Conservation (phyloP, 1,140 invertebrate species). For the Camponotus vicinus region DNA sequence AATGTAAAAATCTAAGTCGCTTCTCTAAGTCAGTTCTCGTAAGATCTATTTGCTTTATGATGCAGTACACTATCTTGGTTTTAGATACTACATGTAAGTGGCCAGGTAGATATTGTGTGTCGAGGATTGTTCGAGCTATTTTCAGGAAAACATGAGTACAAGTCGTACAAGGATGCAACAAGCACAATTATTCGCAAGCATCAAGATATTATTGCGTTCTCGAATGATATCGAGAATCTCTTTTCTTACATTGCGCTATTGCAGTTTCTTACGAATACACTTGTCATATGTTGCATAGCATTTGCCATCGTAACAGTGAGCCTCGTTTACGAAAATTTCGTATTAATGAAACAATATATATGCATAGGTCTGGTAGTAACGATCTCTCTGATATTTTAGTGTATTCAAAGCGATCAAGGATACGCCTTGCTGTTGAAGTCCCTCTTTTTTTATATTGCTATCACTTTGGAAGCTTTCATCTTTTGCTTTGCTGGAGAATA, state of each 20-base stretch:
- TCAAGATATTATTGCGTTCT: slow-evolving; percentile 33
- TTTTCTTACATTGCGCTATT: slow-evolving; percentile 47
- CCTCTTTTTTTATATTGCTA: slow-evolving; percentile 42
- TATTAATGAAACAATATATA: neutral
- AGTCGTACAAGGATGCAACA: neutral
- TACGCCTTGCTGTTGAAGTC: slow-evolving; percentile 18
- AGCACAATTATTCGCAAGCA: slow-evolving; percentile 13
- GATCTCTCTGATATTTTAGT: neutral
- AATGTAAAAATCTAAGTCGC: too few relatives aligned
- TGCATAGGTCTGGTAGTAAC: neutral
- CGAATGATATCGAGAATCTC: slow-evolving; percentile 21
- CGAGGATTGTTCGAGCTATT: slow-evolving; percentile 26
- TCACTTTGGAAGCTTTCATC: slow-evolving; percentile 56
- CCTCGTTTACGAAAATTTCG: neutral
- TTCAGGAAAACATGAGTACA: neutral
- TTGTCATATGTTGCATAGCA: slow-evolving; percentile 61
- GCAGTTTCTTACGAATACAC: slow-evolving; percentile 52
- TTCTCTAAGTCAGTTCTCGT: too few relatives aligned
- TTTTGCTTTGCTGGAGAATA: slow-evolving; percentile 62
- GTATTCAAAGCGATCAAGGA: neutral
- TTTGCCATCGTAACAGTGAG: slow-evolving; percentile 47
- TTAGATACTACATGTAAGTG: slow-evolving; percentile 49
- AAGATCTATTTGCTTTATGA: neutral
- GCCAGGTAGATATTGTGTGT: slow-evolving; percentile 51
- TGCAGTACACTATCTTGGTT: neutral